Evolutionary conservation across 2,888 invertebrate genomes (phyloP).

Genomic region (Phaonia tiefii): DNA sequence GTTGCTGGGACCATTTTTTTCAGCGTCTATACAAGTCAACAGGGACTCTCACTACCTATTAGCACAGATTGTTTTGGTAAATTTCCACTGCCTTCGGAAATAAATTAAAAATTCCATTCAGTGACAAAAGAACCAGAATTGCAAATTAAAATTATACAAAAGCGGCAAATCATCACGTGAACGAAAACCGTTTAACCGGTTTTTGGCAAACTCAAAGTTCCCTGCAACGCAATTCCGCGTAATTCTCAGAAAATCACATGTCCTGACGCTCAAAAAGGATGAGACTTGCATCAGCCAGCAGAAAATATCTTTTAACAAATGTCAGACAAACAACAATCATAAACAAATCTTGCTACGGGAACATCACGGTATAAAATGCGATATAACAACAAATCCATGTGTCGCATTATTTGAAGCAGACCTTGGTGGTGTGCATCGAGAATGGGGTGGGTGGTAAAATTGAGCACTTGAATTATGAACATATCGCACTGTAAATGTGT

Average conservation of each 20-base stretch:
- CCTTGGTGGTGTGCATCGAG: neutral
- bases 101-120: too few relatives aligned
- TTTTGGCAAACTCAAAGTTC: too few relatives aligned
- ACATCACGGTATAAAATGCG: neutral
- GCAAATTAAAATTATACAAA: too few relatives aligned
- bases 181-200: too few relatives aligned
- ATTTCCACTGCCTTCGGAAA: too few relatives aligned
- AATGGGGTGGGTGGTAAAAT: neutral
- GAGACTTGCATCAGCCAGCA: constrained; percentile 7
- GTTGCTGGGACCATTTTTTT: too few relatives aligned
- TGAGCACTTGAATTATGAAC: neutral
- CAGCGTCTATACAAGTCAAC: too few relatives aligned
- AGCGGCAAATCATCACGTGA: too few relatives aligned
- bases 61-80: too few relatives aligned
- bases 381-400: constrained; percentile 30
- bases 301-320: constrained; percentile 11
- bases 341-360: constrained; percentile 33
- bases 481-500: neutral
- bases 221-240: too few relatives aligned
- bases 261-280: constrained; percentile 19
- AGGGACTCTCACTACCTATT: too few relatives aligned
- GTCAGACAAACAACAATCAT: constrained; percentile 35
- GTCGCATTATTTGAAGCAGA: neutral
- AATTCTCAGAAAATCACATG: constrained; percentile 42
- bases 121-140: too few relatives aligned